Evolutionary conservation across 2,113 vertebrate genomes (phyloP).

Genomic region (Menura novaehollandiae): DNA sequence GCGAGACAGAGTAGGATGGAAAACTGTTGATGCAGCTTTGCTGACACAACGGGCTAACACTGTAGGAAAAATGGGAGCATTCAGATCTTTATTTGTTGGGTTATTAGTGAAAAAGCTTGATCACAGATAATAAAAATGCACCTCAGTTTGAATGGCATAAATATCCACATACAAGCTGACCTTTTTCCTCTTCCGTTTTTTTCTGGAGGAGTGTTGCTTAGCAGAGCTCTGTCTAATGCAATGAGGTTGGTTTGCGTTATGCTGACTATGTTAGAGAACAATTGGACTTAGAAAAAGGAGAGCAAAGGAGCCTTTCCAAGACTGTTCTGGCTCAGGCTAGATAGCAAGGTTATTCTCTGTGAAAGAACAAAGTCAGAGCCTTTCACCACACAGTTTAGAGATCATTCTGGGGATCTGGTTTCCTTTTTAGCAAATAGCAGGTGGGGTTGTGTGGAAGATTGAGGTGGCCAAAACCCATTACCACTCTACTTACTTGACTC

Average conservation of each 20-base stretch:
- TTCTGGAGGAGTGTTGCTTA: slow-evolving; percentile 28
- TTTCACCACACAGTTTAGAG: slow-evolving; percentile 10
- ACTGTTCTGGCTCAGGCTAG: neutral
- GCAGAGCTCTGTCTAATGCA: neutral
- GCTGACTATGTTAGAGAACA: neutral
- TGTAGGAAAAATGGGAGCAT: neutral
- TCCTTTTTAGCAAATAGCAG: neutral
- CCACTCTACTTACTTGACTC: neutral
- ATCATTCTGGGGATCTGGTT: neutral
- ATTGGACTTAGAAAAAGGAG: neutral
- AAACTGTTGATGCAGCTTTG: slow-evolving; percentile 32
- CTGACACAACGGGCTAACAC: neutral
- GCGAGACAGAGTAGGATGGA: neutral
- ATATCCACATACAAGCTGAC: neutral
- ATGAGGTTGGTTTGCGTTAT: neutral
- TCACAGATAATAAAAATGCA: neutral
- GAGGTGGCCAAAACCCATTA: neutral
- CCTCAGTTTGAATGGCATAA: neutral
- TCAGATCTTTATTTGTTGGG: neutral
- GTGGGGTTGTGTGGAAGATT: neutral
- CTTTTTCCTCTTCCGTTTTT: neutral
- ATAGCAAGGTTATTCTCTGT: neutral
- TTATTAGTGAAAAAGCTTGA: neutral
- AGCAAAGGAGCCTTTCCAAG: neutral
- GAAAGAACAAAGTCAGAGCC: neutral